Conservation (phyloP, 1,140 invertebrate genomes). For the Leptinotarsa defecta region DNA sequence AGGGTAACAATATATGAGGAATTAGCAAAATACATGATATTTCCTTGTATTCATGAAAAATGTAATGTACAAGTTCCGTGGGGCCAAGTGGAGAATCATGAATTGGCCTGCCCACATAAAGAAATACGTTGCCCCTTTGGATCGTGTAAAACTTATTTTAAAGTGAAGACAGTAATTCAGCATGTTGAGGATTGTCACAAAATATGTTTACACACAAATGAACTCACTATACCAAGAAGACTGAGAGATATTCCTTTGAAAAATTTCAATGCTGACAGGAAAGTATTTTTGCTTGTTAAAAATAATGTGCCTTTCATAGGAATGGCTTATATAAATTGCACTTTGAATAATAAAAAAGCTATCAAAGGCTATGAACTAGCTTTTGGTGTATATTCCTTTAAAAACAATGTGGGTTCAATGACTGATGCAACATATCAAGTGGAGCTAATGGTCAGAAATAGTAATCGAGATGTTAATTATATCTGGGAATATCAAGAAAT, state of each 20-base stretch:
- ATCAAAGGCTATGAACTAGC: background rate
- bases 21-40: slow-evolving; percentile 15
- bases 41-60: slow-evolving; percentile 2
- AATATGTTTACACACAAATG: background rate
- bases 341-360: background rate
- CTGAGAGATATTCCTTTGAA: background rate
- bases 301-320: background rate
- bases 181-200: background rate
- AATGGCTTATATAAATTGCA: background rate
- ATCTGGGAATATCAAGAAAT: slow-evolving; percentile 4
- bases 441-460: background rate
- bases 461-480: background rate
- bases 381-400: background rate
- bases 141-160: background rate
- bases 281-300: background rate
- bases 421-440: background rate
- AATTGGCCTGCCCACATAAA: background rate
- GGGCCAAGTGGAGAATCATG: background rate
- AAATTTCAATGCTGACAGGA: slow-evolving; percentile 9
- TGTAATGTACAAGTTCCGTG: background rate
- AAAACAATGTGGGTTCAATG: background rate
- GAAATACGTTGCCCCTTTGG: background rate
- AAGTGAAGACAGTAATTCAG: background rate
- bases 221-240: background rate
- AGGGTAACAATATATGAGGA: slow-evolving; percentile 6